These are phyloP conservation scores for Myanophis thanlyinensis DNA, from an alignment of 2,113 vertebrate species.

Conservation along the genomic window DNA sequence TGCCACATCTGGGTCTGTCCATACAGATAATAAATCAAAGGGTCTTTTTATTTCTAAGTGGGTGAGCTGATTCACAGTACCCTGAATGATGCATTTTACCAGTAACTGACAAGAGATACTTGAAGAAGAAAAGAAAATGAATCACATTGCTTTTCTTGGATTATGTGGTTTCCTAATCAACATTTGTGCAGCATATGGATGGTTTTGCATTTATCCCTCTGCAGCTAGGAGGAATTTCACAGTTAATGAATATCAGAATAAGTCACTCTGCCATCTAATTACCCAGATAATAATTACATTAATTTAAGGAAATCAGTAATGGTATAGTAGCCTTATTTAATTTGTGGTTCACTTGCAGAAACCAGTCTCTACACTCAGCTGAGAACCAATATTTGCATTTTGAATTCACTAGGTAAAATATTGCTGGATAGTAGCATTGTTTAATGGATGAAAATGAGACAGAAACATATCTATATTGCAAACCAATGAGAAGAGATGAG, in stretches of 20 bases:
- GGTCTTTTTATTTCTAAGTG: constrained; percentile 8
- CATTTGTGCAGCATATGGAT: constrained; percentile 34
- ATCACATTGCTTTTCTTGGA: constrained; percentile 22
- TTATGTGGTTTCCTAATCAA: constrained; percentile 28
- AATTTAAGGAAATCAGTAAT: constrained; percentile 65
- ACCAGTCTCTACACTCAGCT: constrained; percentile 42
- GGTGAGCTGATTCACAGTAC: constrained; percentile 30
- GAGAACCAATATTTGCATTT: constrained; percentile 69
- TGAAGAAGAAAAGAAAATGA: constrained; percentile 48
- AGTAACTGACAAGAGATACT: constrained; percentile 25
- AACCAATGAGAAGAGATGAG: constrained; percentile 46
- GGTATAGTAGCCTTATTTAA: constrained; percentile 51
- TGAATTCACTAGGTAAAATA: constrained; percentile 67
- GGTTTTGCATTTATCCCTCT: constrained; percentile 40
- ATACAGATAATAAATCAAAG: constrained; percentile 25
- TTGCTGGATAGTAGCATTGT: constrained; percentile 60
- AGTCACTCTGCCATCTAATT: constrained; percentile 59
- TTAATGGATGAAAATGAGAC: constrained; percentile 70
- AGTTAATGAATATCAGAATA: constrained; percentile 60
- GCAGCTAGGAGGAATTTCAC: constrained; percentile 46
- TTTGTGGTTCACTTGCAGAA: constrained; percentile 54
- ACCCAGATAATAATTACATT: constrained; percentile 66
- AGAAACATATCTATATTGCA: constrained; percentile 51
- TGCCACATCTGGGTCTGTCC: constrained; percentile 6
- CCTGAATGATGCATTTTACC: constrained; percentile 28